A percentile compares a stretch with the other conserved stretches of the same genome.
These are phyloP conservation scores for Colletes collaris DNA, from an alignment of 2,888 invertebrate genomes.

Conservation along the genomic window DNA sequence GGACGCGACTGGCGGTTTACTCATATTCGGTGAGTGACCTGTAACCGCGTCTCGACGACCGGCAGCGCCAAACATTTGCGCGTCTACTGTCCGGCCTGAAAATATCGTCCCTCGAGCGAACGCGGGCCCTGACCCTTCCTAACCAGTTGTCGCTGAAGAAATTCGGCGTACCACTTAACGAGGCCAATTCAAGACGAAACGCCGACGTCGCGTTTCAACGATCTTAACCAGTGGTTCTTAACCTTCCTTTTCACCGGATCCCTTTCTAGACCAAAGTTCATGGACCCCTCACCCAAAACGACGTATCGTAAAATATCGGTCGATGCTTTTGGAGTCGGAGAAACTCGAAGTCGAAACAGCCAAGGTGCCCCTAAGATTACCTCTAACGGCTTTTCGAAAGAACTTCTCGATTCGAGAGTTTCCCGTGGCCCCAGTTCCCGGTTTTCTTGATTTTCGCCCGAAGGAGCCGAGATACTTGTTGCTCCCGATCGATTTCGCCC, in stretches of 20 bases:
- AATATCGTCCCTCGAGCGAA: slow-evolving; percentile 71
- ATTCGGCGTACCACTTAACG: slow-evolving; percentile 54
- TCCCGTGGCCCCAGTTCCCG: background rate
- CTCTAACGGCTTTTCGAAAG: no score
- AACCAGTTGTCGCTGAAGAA: slow-evolving; percentile 59
- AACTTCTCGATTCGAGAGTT: no score
- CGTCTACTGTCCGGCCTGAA: slow-evolving; percentile 79
- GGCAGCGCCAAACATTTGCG: slow-evolving; percentile 77
- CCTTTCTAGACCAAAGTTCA: no score
- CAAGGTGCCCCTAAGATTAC: no score
- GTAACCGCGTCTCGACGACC: slow-evolving; percentile 74
- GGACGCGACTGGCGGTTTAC: slow-evolving; percentile 62
- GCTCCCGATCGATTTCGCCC: slow-evolving; percentile 58
- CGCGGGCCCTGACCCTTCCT: slow-evolving; percentile 78
- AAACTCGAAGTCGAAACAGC: no score
- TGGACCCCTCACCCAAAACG: no score
- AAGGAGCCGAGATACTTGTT: slow-evolving; percentile 59
- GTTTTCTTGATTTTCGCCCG: slow-evolving; percentile 40
- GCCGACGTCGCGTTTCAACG: background rate
- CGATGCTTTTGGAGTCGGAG: no score
- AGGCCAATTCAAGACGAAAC: slow-evolving; percentile 40
- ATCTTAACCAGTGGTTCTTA: background rate
- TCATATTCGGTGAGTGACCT: slow-evolving; percentile 82
- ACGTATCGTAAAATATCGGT: no score
- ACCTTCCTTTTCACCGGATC: background rate